Percentiles rank a stretch among this genome's conserved stretches.
These are phyloP conservation scores for Scatophagus argus DNA, from an alignment of 2,113 vertebrate genomes.

Conservation along the genomic window DNA sequence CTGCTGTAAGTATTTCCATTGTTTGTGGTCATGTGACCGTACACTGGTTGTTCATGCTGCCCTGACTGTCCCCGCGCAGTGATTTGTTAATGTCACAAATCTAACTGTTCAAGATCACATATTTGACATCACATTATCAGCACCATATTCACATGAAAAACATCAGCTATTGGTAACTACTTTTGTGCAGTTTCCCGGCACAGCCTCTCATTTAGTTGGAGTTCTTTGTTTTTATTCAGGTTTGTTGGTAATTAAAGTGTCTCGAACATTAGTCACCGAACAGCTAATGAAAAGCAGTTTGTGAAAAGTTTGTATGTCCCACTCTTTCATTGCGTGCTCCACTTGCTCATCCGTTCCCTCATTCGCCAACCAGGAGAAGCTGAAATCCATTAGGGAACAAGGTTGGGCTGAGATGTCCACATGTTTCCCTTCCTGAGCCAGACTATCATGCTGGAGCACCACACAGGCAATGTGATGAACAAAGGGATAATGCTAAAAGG, in stretches of 20 bases:
- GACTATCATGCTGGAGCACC: conserved; percentile 15
- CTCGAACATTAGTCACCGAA: conserved; percentile 44
- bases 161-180: neutral
- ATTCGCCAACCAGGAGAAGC: conserved; percentile 40
- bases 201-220: neutral
- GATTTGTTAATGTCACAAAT: conserved; percentile 2
- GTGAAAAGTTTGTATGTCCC: neutral
- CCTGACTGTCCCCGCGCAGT: neutral
- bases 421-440: conserved; percentile 24
- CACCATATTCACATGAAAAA: neutral
- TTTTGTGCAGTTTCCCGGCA: conserved; percentile 1
- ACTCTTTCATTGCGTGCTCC: conserved; percentile 38
- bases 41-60: neutral
- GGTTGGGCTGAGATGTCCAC: conserved; percentile 28
- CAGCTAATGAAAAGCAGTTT: conserved; percentile 53
- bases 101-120: conserved; percentile 10
- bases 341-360: conserved; percentile 14
- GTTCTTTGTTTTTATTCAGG: conserved; percentile 25
- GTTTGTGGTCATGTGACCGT: neutral
- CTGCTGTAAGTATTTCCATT: conserved; percentile 90
- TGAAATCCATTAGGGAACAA: conserved; percentile 47
- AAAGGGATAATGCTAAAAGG: neutral
- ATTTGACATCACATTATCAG: conserved; percentile 17
- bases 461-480: conserved; percentile 8
- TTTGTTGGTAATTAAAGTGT: conserved; percentile 22